These are phyloP conservation scores for Coptodon bakossiorum DNA, from an alignment of 2,113 vertebrate species.

Conservation along the genomic window DNA sequence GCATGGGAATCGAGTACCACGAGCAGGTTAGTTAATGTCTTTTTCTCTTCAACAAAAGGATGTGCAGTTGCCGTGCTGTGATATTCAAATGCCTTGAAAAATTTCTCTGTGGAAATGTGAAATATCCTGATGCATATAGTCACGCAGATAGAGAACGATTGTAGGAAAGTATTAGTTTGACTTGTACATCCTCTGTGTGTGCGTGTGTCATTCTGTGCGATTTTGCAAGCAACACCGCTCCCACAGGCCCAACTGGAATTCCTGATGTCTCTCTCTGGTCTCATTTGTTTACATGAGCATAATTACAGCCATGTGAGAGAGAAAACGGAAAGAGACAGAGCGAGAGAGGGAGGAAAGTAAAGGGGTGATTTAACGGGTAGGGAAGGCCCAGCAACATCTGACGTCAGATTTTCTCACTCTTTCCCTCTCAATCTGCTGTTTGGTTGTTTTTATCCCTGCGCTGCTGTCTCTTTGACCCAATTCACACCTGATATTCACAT, in stretches of 20 bases:
- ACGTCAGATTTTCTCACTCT: constrained; percentile 2
- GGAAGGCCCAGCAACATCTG: constrained; percentile 12
- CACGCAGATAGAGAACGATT: not conserved
- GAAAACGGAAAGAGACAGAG: not conserved
- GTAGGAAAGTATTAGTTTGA: not conserved
- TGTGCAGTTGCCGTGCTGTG: not conserved
- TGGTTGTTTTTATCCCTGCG: not conserved
- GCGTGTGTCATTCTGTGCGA: constrained; percentile 1
- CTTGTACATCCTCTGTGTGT: not conserved
- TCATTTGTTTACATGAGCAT: constrained; percentile 51
- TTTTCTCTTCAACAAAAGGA: not conserved
- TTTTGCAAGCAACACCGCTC: constrained; percentile 23
- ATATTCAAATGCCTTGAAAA: not conserved
- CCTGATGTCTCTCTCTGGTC: constrained; percentile 39
- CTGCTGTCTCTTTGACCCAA: not conserved
- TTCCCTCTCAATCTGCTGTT: not conserved
- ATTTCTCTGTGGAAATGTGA: not conserved
- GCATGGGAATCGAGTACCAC: constrained; percentile 98
- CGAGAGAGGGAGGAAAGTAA: not conserved
- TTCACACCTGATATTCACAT: not conserved
- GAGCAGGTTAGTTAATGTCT: constrained; percentile 81
- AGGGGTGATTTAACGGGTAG: constrained; percentile 18
- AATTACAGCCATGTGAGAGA: constrained; percentile 52
- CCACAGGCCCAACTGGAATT: constrained; percentile 36
- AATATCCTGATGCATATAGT: not conserved